Evolutionary conservation across 2,113 vertebrate species (phyloP), one percentile per base, ranked within the genome.

Genomic region (Tenebrosternarchus preto): DNA sequence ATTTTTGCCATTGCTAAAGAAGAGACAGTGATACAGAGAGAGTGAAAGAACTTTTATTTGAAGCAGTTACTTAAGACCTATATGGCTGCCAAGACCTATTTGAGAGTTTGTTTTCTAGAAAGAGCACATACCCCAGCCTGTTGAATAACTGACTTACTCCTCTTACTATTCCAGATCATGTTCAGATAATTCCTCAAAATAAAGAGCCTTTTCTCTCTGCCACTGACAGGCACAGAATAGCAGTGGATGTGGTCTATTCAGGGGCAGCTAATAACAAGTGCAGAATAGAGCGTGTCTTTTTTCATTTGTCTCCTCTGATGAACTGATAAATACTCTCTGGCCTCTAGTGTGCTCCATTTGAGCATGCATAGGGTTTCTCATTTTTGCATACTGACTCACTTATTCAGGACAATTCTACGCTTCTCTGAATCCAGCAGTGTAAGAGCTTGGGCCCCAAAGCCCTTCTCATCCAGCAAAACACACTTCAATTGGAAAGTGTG

Each of bases 281-380:
- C 11, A 59, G 59, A 81, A 75, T 81, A 61, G 75, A 76, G 64
- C 73, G 61, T 61, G 72, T 81, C 80, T 60, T 61, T 76, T 70
- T 81, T 70, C 80, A 76, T 81, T 81, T 76, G 80, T 70, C 63
- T 76, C 73, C 64, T 76, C 80, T 70, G 63, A 81, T 76, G 80
- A 70, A 76, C 73, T 70, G 79, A 68, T 81, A 75, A 81, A 81
- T 74, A 75, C 60, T 61, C 50, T 46, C 39, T 68, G 79, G 80
- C 73, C 64, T 76, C 73, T 43, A 63, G 53, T 31, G 73, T 70
- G 66, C 36, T 61, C 36, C 64, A 25, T 81, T 76, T 70, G 27
- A 46, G 31, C 60, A 36, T 36, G 20, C 68, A 8, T 17, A n/a
- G 29, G 71, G 55, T 25, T 81, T 76, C 33, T 59, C 61, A 59